Percentiles rank a stretch among this genome's conserved stretches.
Conservation (phyloP, 2,888 invertebrate species). For the Heteromyza rotundicornis region DNA sequence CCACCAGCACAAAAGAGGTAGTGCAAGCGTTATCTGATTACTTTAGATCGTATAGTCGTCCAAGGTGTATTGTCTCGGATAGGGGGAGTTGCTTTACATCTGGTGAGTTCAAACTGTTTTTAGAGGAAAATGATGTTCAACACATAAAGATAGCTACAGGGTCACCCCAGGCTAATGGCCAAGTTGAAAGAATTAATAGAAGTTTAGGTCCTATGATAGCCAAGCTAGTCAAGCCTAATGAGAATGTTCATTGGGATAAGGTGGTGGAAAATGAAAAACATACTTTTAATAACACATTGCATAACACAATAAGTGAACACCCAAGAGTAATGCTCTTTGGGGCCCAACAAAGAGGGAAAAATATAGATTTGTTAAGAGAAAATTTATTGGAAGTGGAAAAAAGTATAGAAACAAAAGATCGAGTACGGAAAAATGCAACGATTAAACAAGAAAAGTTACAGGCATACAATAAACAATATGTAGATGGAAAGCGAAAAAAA, state of each 20-base stretch:
- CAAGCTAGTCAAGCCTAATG: background rate
- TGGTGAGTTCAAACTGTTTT: background rate
- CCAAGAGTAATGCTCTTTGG: background rate
- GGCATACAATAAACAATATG: too few relatives aligned
- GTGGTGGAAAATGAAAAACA: background rate
- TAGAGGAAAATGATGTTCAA: background rate
- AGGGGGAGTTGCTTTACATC: constrained; percentile 5
- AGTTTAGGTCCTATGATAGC: constrained; percentile 2
- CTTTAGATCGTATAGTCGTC: constrained; percentile 7
- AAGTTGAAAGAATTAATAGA: constrained; percentile 3
- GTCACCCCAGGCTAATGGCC: background rate
- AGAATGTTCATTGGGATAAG: background rate
- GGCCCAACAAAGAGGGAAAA: background rate
- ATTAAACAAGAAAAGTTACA: too few relatives aligned
- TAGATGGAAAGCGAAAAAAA: too few relatives aligned
- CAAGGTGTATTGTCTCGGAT: background rate
- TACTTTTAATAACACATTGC: background rate
- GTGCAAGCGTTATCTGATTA: background rate
- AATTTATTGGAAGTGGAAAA: too few relatives aligned
- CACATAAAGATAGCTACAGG: constrained; percentile 6
- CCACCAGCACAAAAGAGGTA: too few relatives aligned
- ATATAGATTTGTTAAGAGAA: background rate
- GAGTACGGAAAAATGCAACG: too few relatives aligned
- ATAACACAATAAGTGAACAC: background rate
- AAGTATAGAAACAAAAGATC: too few relatives aligned